Percentiles rank a stretch among this genome's conserved stretches.
Evolutionary conservation across 2,888 invertebrate genomes (phyloP).

Genomic region (Scrobipalpa atriplicella): DNA sequence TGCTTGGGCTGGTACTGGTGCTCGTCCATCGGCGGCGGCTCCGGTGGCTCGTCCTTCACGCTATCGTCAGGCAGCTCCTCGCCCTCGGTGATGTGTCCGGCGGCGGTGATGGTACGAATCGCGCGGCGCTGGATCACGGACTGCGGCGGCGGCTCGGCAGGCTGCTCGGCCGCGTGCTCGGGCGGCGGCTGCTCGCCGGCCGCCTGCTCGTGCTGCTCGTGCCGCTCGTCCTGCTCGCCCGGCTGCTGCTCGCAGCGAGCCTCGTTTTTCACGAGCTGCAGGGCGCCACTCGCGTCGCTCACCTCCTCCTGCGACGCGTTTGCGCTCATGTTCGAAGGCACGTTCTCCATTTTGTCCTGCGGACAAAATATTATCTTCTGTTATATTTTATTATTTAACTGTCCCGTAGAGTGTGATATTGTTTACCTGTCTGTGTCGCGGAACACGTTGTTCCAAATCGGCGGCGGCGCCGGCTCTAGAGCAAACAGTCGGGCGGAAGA

Average conservation of each 20-base stretch:
- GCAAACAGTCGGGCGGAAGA: conserved; percentile 26
- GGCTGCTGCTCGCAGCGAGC: conserved; percentile 46
- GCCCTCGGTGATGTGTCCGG: conserved; percentile 80
- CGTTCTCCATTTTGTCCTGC: conserved; percentile 57
- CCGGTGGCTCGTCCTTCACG: conserved; percentile 71
- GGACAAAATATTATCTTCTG: conserved; percentile 22
- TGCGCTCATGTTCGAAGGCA: conserved; percentile 44
- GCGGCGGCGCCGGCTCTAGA: conserved; percentile 17
- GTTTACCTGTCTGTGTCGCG: conserved; percentile 1
- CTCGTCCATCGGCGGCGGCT: conserved; percentile 50
- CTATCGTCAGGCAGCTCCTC: conserved; percentile 49
- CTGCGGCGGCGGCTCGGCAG: conserved; percentile 41
- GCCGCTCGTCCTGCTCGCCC: conserved; percentile 42
- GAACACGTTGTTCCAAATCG: conserved; percentile 20
- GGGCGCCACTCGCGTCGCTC: conserved; percentile 51
- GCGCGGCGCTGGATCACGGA: conserved; percentile 82
- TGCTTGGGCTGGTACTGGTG: conserved; percentile 55
- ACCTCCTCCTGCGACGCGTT: conserved; percentile 48
- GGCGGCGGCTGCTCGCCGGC: conserved; percentile 36
- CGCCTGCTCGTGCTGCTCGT: conserved; percentile 42
- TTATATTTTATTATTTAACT: neutral
- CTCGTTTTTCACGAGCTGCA: conserved; percentile 73
- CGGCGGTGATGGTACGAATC: conserved; percentile 83
- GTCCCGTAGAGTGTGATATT: neutral
- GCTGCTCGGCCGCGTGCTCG: conserved; percentile 32